Evolutionary conservation across 2,888 invertebrate species (phyloP).

Genomic region (Drosophila mettleri): DNA sequence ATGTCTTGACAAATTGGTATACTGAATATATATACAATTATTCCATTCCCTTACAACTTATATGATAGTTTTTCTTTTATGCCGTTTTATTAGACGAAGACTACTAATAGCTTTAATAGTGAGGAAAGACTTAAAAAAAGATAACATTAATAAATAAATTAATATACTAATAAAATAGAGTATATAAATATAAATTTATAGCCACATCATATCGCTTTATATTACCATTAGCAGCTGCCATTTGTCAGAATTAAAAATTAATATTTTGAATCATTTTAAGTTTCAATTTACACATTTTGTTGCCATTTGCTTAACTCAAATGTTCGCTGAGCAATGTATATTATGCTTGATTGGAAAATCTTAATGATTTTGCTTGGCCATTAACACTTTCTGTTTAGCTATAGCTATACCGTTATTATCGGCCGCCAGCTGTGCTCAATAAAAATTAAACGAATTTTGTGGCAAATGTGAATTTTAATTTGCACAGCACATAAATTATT

Average conservation of each 20-base stretch:
- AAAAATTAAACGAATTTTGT: slow-evolving; percentile 19
- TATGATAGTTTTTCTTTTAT: no score
- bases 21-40: no score
- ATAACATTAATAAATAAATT: no score
- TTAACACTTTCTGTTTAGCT: slow-evolving; percentile 3
- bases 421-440: slow-evolving; percentile 19
- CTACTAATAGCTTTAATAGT: no score
- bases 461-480: slow-evolving; percentile 40
- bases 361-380: not conserved
- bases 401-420: slow-evolving; percentile 17
- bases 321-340: not conserved
- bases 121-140: no score
- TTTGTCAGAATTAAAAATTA: not conserved
- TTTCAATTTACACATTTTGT: not conserved
- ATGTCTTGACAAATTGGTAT: no score
- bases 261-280: not conserved
- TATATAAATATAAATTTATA: not conserved
- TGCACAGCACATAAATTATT: slow-evolving; percentile 35
- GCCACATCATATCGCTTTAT: not conserved
- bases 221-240: not conserved
- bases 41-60: no score
- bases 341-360: slow-evolving; percentile 1
- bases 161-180: no score
- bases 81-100: no score
- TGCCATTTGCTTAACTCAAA: not conserved